Evolutionary conservation across 2,113 vertebrate species (phyloP), one percentile per base, ranked within the genome.

Genomic region (Neofelis nebulosa): DNA sequence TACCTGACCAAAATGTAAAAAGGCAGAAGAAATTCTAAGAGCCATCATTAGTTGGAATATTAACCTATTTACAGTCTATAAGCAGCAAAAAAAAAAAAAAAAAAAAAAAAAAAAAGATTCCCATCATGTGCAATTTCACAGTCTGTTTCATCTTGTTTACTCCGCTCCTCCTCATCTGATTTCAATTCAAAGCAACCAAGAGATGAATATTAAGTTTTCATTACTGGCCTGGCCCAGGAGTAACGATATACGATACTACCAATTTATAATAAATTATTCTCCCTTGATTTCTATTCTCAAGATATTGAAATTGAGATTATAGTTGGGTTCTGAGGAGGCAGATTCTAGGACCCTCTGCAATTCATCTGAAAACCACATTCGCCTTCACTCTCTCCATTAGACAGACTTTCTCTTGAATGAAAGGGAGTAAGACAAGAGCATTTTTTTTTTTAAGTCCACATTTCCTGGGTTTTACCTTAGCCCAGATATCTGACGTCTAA

Each of bases 161-260:
- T 91, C 94, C 6, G 11, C 96, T 96, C 98, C 90, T 52, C 94
- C 98, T 95, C 98, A 88, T 98, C 98, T 99, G 98, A 99, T 98
- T 99, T 98, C 99, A 97, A 98, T 99, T 99, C 98, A 97, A 96
- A 98, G 98, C 98, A 98, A 98, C 97, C 98, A 97, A 91, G 97
- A 98, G 98, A 99, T 98, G 99, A 99, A 99, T 99, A 99, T 98
- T 98, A 99, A 99, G 98, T 98, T 98, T 97, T 96, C 93, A 79
- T 74, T 48, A 55, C 95, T n/a, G 55, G 74, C 82, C 7, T 63
- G 93, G 79, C 2, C 88, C 16, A 79, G 4, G 69, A 15, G 89
- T 41, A 63, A 95, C 2, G 84, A 33, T 69, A 31, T 3, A 13
- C 8, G 1, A 0, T 3, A 68, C 18, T 1, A 69, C 89, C 96